Base-by-base conservation (phyloP, 2,888 invertebrate genomes). In the Chromoteleia sp. region DNA sequence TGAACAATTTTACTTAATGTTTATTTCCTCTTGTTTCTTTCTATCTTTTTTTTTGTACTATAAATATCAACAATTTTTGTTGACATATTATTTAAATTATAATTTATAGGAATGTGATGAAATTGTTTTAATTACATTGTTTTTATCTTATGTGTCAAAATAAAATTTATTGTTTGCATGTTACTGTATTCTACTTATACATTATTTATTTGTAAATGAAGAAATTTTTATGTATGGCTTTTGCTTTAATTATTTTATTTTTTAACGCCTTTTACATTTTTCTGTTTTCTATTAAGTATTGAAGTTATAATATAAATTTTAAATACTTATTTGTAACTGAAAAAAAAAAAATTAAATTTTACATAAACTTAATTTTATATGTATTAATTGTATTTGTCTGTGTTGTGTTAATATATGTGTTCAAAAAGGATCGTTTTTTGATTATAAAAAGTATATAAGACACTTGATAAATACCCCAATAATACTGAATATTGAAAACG, bases 391-490 rank as follows among this genome's bases (percentile, higher is more conserved):
- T 15, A 19, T 39, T 43, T 25, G n/a, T 54, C 21, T 43, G 63
- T 63, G 33, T 21, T 14, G 33, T 54, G n/a, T 54, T 54, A 63
- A 63, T 48, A 48, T 25, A 8, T 33, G 33, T 52, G n/a, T 21
- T 25, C 19, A 39, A 25, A 21, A 12, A 52, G 7, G 65, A 52
- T 65, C 65, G 52, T 65, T 71, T 56, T 71, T 59, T 71, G 71
- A 10, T 17, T 15, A 30, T 4, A 71, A 71, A 48, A 19, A 71
- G 71, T 71, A 39, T 17, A 12, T 59, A 71, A 36, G 30, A 45
- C 61, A 61, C 61, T 59, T 6, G 19, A 41, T 17, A 10, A 15
- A 41, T 14, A 8, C 43, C 30, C 30, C 25, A 54, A 54, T 68
- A 68, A 54, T 33, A 14, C 14, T 14, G 25, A 14, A 48, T 25